Conservation (phyloP, 2,113 vertebrate species). For the Siphamia tubifer region DNA sequence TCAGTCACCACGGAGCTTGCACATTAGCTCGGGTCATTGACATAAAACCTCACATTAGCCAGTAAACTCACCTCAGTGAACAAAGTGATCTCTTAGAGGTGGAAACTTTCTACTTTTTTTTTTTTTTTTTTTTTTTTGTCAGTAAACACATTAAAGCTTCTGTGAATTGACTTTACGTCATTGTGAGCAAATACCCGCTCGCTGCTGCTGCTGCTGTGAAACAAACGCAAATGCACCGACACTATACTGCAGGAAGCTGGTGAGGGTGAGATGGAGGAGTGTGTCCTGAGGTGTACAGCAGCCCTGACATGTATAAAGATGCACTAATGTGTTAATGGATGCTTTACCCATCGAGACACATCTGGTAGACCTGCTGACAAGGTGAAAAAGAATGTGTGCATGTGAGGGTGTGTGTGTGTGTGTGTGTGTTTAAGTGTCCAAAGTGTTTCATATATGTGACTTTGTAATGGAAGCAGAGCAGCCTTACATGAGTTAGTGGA, state of each 20-base stretch:
- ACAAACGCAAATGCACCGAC: slow-evolving; percentile 16
- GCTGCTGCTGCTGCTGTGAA: slow-evolving; percentile 8
- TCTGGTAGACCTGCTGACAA: slow-evolving; percentile 59
- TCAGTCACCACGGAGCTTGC: slow-evolving; percentile 18
- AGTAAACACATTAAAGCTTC: slow-evolving; percentile 49
- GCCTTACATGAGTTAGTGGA: neutral
- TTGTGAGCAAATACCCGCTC: slow-evolving; percentile 24
- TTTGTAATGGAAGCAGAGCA: neutral
- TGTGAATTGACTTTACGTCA: slow-evolving; percentile 36
- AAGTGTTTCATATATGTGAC: slow-evolving; percentile 1
- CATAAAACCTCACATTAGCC: slow-evolving; percentile 53
- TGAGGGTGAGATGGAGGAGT: neutral
- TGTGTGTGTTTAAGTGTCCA: slow-evolving; percentile 4
- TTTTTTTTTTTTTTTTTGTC: no score
- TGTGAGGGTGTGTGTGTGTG: neutral
- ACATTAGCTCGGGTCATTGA: slow-evolving; percentile 57
- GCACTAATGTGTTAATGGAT: slow-evolving; percentile 62
- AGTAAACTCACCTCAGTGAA: slow-evolving; percentile 48
- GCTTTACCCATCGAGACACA: slow-evolving; percentile 47
- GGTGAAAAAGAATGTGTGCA: slow-evolving; percentile 16
- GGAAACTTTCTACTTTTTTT: slow-evolving; percentile 35
- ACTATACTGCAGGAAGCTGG: slow-evolving; percentile 15
- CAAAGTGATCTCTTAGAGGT: slow-evolving; percentile 43
- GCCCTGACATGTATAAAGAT: slow-evolving; percentile 40
- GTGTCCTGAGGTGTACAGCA: slow-evolving; percentile 31